Percentiles rank a stretch among this genome's conserved stretches.
These are phyloP conservation scores for Magallana gigas DNA, from an alignment of 1,140 invertebrate genomes.

Conservation along the genomic window DNA sequence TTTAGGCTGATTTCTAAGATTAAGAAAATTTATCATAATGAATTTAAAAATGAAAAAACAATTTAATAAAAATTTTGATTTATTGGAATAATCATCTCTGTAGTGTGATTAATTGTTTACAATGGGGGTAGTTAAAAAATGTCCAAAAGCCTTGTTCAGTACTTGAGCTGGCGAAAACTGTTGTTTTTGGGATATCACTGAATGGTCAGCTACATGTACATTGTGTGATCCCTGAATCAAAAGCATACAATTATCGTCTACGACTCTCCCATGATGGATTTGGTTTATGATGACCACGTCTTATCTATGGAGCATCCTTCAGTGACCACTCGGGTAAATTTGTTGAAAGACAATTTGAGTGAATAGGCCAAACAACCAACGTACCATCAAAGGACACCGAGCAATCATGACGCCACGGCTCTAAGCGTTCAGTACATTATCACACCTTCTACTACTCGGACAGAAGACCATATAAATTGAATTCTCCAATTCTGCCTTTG, in stretches of 20 bases:
- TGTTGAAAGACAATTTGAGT: conserved; percentile 31
- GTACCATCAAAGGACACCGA: background rate
- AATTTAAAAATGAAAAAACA: too few species aligned
- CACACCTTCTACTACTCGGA: background rate
- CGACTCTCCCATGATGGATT: background rate
- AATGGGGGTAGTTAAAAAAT: too few species aligned
- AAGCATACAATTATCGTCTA: background rate
- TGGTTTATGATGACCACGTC: too few species aligned
- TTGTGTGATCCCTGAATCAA: background rate
- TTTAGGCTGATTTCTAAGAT: too few species aligned
- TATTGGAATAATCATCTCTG: too few species aligned
- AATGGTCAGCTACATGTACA: background rate
- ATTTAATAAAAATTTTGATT: too few species aligned
- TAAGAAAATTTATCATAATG: too few species aligned
- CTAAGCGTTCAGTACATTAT: background rate
- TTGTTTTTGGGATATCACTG: too few species aligned
- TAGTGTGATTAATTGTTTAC: too few species aligned
- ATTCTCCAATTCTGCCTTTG: background rate
- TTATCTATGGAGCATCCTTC: background rate
- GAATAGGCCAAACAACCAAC: background rate
- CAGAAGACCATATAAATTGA: conserved; percentile 9
- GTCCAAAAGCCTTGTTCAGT: too few species aligned
- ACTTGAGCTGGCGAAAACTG: too few species aligned
- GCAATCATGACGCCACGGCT: conserved; percentile 1
- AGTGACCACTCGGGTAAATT: conserved; percentile 4